Percentiles rank a stretch among this genome's conserved stretches.
Conservation (phyloP, 2,113 vertebrate genomes). For the Grammomys surdaster region DNA sequence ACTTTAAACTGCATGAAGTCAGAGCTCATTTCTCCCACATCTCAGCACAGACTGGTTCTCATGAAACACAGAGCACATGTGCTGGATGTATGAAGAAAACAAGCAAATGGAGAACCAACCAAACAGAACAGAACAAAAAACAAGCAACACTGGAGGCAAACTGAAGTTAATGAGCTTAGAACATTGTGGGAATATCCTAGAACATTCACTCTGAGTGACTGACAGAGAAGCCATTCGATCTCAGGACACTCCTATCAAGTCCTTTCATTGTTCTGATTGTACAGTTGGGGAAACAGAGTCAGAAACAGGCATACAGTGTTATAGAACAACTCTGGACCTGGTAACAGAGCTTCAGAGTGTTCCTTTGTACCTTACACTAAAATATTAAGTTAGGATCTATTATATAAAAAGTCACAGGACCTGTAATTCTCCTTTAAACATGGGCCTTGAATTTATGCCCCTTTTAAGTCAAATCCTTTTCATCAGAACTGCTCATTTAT, state of each 20-base stretch:
- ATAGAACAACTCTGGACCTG: not conserved
- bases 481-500: not conserved
- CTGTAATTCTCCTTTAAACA: not conserved
- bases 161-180: conserved; percentile 9
- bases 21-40: not conserved
- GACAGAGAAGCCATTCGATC: not conserved
- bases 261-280: not conserved
- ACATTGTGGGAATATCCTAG: not conserved
- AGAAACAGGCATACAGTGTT: not conserved
- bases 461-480: conserved; percentile 6
- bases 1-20: conserved; percentile 32
- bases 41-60: not conserved
- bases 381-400: not conserved
- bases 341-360: not conserved
- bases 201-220: not conserved
- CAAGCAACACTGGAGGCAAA: not conserved
- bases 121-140: not conserved
- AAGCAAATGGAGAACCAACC: not conserved
- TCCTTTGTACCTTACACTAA: not conserved
- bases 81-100: not conserved
- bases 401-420: not conserved
- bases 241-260: not conserved
- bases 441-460: not conserved
- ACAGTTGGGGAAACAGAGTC: not conserved
- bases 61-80: not conserved